A percentile compares a stretch with the other conserved stretches of the same genome.
Conservation (phyloP, 2,888 invertebrate genomes). For the Tortricodes alternella region DNA sequence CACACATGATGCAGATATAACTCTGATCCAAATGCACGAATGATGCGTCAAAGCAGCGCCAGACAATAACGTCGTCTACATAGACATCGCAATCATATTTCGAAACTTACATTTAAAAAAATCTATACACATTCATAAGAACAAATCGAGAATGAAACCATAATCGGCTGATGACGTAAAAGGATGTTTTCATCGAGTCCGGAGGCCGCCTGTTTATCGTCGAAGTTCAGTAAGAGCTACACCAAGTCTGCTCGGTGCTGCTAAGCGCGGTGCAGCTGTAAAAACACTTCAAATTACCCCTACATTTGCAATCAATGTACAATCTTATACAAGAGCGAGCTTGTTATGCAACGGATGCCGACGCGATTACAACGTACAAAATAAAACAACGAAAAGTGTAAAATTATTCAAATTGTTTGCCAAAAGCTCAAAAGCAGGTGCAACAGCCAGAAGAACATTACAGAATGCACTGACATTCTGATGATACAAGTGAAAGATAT, state of each 20-base stretch:
- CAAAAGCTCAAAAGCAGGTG: not conserved
- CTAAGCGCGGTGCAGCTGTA: slow-evolving; percentile 76
- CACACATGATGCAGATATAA: slow-evolving; percentile 30
- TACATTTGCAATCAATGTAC: slow-evolving; percentile 57
- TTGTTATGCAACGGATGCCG: slow-evolving; percentile 54
- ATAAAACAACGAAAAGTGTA: slow-evolving; percentile 29
- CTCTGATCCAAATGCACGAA: too few relatives aligned
- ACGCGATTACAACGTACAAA: slow-evolving; percentile 49
- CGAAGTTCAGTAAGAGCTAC: slow-evolving; percentile 71
- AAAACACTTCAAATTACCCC: slow-evolving; percentile 71
- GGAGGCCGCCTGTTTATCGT: slow-evolving; percentile 79
- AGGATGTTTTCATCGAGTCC: slow-evolving; percentile 80
- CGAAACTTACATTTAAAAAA: too few relatives aligned
- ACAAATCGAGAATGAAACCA: slow-evolving; percentile 60
- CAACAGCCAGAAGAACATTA: not conserved
- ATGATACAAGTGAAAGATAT: too few relatives aligned
- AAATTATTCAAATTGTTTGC: slow-evolving; percentile 50
- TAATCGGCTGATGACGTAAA: slow-evolving; percentile 78
- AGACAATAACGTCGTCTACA: slow-evolving; percentile 16
- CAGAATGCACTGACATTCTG: slow-evolving; percentile 3
- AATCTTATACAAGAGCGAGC: slow-evolving; percentile 52
- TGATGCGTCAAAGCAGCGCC: too few relatives aligned
- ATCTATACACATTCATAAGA: slow-evolving; percentile 37
- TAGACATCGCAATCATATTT: too few relatives aligned
- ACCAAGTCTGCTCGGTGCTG: slow-evolving; percentile 63